phyloP scores from a whole-genome alignment of 30 jellyfish, hydroid and myxozoan genomes.

The Hydra vulgaris region DNA sequence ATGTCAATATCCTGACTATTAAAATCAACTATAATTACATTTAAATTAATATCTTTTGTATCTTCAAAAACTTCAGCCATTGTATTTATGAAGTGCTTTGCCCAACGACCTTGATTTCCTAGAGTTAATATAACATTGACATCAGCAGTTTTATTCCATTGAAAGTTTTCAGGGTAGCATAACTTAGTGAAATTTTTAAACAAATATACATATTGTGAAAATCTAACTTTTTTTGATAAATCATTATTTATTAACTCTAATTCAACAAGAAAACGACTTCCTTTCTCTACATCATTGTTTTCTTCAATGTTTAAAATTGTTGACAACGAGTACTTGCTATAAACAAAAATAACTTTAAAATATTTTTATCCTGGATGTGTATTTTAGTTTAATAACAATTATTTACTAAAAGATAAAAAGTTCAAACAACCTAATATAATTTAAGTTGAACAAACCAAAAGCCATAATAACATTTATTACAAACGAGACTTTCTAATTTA shows the following conservation, averaged over 20 bases:
- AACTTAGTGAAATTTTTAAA: conserved; percentile 20
- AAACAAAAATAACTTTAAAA: conserved; percentile 13
- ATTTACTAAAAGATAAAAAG: too few relatives aligned
- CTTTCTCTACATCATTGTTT: conserved; percentile 48
- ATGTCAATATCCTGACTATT: conserved; percentile 56
- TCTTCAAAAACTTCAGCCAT: conserved; percentile 47
- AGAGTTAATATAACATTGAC: conserved; percentile 72
- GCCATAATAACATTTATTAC: too few relatives aligned
- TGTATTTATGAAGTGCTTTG: conserved; percentile 55
- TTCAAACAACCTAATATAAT: too few relatives aligned
- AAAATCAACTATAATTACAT: conserved; percentile 71
- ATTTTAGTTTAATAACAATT: too few relatives aligned
- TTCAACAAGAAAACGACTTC: conserved; percentile 70
- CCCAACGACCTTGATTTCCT: conserved; percentile 92
- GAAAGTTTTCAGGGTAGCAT: conserved; percentile 69
- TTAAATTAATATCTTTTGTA: conserved; percentile 52
- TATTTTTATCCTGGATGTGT: too few relatives aligned
- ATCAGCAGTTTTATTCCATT: conserved; percentile 69
- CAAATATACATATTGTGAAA: conserved; percentile 58
- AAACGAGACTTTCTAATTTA: too few relatives aligned
- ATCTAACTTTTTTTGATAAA: conserved; percentile 28
- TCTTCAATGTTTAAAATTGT: conserved; percentile 55
- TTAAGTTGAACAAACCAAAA: too few relatives aligned
- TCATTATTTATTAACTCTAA: conserved; percentile 31
- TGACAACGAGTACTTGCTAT: conserved; percentile 46